Evolutionary conservation across 2,797 vertebrate genomes (phyloP).

Genomic region (Notolepis coatsorum): DNA sequence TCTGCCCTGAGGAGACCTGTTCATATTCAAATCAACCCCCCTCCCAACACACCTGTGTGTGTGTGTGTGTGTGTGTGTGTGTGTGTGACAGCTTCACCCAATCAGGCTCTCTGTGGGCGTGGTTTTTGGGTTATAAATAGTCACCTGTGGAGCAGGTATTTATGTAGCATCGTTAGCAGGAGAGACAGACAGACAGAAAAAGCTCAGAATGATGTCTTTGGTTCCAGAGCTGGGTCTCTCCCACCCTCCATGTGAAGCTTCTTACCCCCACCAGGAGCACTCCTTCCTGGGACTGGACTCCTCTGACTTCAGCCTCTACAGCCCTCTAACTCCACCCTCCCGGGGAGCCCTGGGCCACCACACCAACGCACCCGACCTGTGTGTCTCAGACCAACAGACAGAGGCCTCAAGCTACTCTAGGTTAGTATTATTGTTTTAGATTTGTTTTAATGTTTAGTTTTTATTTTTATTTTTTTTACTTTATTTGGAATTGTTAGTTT

Average conservation of each 20-base stretch:
- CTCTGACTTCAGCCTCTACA: slow-evolving; percentile 90
- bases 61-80: not conserved
- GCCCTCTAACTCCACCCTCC: slow-evolving; percentile 82
- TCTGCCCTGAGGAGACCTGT: too few relatives aligned
- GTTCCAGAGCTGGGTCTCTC: slow-evolving; percentile 79
- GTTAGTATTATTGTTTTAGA: too few relatives aligned
- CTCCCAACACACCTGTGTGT: not conserved
- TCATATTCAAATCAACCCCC: slow-evolving; percentile 57
- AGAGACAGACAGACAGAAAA: not conserved
- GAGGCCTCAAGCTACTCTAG: too few relatives aligned
- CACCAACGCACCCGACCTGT: slow-evolving; percentile 77
- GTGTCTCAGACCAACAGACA: too few relatives aligned
- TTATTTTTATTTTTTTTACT: too few relatives aligned
- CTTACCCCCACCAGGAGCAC: slow-evolving; percentile 76
- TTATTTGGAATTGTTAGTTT: too few relatives aligned
- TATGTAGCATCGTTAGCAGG: slow-evolving; percentile 39
- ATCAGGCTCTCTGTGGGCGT: slow-evolving; percentile 37
- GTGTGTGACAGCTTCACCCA: slow-evolving; percentile 21
- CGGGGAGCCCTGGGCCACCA: slow-evolving; percentile 73
- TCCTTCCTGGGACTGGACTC: slow-evolving; percentile 87
- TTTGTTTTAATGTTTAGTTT: too few relatives aligned
- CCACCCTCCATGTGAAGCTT: slow-evolving; percentile 72
- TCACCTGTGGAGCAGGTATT: slow-evolving; percentile 38
- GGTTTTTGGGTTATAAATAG: slow-evolving; percentile 44
- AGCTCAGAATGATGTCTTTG: slow-evolving; percentile 87